Conservation (phyloP, 1,140 invertebrate genomes). For the Adoxophyes honmai region DNA sequence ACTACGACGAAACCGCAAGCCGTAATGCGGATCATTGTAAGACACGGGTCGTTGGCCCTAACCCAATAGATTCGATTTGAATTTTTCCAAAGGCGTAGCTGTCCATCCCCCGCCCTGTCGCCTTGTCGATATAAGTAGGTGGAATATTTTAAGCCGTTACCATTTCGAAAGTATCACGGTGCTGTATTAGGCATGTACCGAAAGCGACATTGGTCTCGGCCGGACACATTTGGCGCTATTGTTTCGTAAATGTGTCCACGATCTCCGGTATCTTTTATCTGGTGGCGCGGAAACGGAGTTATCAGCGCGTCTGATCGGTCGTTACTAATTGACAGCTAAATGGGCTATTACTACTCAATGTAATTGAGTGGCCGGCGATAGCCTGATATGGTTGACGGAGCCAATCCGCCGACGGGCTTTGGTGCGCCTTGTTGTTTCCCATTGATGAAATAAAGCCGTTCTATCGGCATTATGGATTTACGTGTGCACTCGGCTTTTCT, state of each 20-base stretch:
- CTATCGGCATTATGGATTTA: background rate
- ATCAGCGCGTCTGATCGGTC: slow-evolving; percentile 22
- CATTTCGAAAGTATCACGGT: slow-evolving; percentile 10
- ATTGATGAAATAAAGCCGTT: slow-evolving; percentile 7
- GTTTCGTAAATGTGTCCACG: slow-evolving; percentile 7
- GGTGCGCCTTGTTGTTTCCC: background rate
- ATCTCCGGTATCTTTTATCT: slow-evolving; percentile 23
- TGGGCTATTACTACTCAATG: slow-evolving; percentile 37
- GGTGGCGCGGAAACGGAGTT: slow-evolving; percentile 1
- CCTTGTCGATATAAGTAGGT: slow-evolving; percentile 12
- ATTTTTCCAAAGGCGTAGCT: slow-evolving; percentile 4
- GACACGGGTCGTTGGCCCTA: slow-evolving; percentile 2
- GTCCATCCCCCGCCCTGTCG: slow-evolving; percentile 4
- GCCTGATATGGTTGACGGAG: background rate
- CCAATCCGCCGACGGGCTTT: background rate
- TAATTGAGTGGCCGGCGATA: slow-evolving; percentile 35
- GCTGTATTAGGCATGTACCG: background rate
- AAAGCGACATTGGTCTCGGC: background rate
- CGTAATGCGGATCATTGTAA: slow-evolving; percentile 11
- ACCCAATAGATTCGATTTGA: slow-evolving; percentile 12
- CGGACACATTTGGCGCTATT: background rate
- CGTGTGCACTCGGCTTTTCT: background rate
- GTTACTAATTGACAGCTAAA: slow-evolving; percentile 50
- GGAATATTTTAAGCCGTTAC: slow-evolving; percentile 7
- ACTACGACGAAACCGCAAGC: slow-evolving; percentile 11